These are phyloP conservation scores for Cochlearius cochlearius DNA, from an alignment of 2,113 vertebrate genomes.

Conservation along the genomic window DNA sequence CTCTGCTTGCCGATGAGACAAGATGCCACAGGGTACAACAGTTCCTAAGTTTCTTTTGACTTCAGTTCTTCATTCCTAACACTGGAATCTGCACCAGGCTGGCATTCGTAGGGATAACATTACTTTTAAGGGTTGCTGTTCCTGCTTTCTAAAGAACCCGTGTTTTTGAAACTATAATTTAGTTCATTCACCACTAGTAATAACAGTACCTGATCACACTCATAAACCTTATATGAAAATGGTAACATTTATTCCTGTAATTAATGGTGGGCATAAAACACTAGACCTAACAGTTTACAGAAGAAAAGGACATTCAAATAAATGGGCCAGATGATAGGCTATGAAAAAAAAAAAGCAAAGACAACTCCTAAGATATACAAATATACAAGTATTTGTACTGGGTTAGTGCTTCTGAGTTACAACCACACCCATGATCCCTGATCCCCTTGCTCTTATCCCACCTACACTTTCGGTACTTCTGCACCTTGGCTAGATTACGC, in stretches of 20 bases:
- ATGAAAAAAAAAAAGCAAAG: neutral
- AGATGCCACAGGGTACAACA: neutral
- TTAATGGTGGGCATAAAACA: neutral
- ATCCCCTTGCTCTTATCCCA: neutral
- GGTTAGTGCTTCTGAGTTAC: neutral
- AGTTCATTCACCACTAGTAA: neutral
- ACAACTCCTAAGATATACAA: neutral
- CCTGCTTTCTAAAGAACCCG: neutral
- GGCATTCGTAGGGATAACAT: neutral
- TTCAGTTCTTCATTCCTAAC: neutral
- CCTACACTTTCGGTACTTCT: neutral
- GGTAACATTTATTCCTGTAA: neutral
- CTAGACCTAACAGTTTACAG: neutral
- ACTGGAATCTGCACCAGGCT: neutral
- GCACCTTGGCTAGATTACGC: neutral
- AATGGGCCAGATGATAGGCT: neutral
- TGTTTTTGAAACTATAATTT: neutral
- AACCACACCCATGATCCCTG: neutral
- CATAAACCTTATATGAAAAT: neutral
- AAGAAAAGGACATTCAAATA: neutral
- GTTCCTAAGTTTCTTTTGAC: neutral
- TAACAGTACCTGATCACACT: neutral
- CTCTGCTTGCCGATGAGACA: neutral
- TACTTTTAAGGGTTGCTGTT: neutral
- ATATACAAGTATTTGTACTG: fast-evolving